Evolutionary conservation across 2,888 invertebrate species (phyloP).

Genomic region (Chloroclystis v-ata): DNA sequence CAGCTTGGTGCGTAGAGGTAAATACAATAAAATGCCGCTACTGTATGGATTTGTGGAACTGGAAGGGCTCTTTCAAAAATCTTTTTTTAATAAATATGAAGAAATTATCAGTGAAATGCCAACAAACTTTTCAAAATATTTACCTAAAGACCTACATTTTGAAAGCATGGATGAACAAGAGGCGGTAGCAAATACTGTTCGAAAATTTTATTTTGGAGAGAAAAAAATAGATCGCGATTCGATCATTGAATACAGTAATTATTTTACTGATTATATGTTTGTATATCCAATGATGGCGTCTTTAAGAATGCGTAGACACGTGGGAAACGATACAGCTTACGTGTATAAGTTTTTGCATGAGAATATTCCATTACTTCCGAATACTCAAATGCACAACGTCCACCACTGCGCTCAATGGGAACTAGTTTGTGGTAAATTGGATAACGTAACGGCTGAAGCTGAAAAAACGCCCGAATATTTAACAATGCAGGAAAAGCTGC

Average conservation of each 20-base stretch:
- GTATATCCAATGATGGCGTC: conserved; percentile 37
- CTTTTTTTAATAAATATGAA: too few species aligned
- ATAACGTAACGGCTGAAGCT: conserved; percentile 21
- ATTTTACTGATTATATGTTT: conserved; percentile 50
- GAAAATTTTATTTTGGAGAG: too few species aligned
- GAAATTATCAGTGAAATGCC: too few species aligned
- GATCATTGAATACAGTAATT: conserved; percentile 26
- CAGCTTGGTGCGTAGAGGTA: conserved; percentile 28
- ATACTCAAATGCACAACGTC: conserved; percentile 36
- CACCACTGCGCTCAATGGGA: too few species aligned
- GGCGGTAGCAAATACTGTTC: too few species aligned
- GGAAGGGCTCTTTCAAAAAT: conserved; percentile 33
- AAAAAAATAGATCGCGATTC: too few species aligned
- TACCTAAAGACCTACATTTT: too few species aligned
- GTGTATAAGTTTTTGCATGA: conserved; percentile 44
- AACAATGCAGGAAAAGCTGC: conserved; percentile 28
- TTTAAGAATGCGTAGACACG: conserved; percentile 31
- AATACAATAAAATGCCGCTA: conserved; percentile 28
- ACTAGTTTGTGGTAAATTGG: too few species aligned
- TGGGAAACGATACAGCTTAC: conserved; percentile 39
- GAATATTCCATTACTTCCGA: conserved; percentile 30
- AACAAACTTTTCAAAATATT: too few species aligned
- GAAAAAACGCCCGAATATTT: conserved; percentile 31
- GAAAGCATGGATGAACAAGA: too few species aligned
- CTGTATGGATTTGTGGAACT: conserved; percentile 41